phyloP scores from a whole-genome alignment of 2,797 vertebrate genomes.

The Girardinus metallicus region DNA sequence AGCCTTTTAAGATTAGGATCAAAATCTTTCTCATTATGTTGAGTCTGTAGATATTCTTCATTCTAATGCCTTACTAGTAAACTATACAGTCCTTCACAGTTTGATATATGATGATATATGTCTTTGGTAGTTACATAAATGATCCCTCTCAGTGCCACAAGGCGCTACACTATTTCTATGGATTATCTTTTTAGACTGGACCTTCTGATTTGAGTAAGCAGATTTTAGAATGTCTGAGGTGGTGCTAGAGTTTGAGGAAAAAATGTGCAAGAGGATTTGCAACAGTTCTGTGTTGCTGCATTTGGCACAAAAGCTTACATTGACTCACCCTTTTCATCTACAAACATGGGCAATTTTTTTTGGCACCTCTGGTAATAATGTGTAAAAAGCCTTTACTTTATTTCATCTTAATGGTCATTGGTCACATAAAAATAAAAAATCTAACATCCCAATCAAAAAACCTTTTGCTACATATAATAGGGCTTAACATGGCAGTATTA shows the following conservation, averaged over 20 bases:
- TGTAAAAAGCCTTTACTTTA: neutral
- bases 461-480: neutral
- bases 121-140: constrained; percentile 49
- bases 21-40: constrained; percentile 22
- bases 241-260: constrained; percentile 17
- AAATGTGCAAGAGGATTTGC: neutral
- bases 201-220: constrained; percentile 19
- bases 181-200: constrained; percentile 16
- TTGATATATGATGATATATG: constrained; percentile 68
- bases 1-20: constrained; percentile 6
- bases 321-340: neutral
- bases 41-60: constrained; percentile 16
- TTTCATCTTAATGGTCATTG: neutral
- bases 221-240: constrained; percentile 30
- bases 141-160: constrained; percentile 37
- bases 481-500: neutral
- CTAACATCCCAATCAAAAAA: neutral
- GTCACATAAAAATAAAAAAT: neutral
- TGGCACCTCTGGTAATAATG: neutral
- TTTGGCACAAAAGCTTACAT: neutral
- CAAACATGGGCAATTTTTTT: neutral
- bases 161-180: constrained; percentile 55
- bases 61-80: constrained; percentile 37
- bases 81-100: constrained; percentile 53
- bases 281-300: neutral